phyloP scores from a whole-genome alignment of 2,888 invertebrate genomes.

The Caenorhabditis sp. region DNA sequence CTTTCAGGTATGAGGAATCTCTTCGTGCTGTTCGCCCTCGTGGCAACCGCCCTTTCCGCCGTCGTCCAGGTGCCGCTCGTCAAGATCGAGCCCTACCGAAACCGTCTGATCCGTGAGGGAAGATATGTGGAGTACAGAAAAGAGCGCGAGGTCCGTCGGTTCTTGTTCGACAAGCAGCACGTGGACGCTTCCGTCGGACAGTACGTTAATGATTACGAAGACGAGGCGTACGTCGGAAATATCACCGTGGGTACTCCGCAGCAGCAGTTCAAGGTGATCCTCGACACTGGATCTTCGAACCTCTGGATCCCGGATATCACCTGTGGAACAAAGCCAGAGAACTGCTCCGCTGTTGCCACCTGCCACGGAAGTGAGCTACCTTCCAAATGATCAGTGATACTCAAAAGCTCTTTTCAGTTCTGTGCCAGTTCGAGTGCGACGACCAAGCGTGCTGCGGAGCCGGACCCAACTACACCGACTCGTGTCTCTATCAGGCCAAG shows the following conservation, averaged over 20 bases:
- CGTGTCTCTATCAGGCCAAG: constrained; percentile 64
- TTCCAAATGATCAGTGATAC: not conserved
- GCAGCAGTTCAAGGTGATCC: constrained; percentile 67
- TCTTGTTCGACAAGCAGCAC: constrained; percentile 17
- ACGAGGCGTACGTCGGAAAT: constrained; percentile 81
- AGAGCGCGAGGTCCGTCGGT: constrained; percentile 42
- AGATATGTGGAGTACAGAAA: constrained; percentile 51
- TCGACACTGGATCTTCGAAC: constrained; percentile 68
- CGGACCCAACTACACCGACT: constrained; percentile 61
- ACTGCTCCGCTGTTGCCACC: constrained; percentile 40
- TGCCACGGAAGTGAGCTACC: constrained; percentile 52
- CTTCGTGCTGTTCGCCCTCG: constrained; percentile 54
- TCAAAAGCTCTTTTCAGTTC: constrained; percentile 19
- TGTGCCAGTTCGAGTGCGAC: constrained; percentile 60
- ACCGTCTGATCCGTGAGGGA: constrained; percentile 58
- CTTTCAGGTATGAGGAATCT: constrained; percentile 47
- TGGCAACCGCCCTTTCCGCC: constrained; percentile 43
- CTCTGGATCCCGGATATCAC: constrained; percentile 69
- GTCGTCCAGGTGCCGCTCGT: constrained; percentile 59
- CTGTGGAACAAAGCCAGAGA: constrained; percentile 58
- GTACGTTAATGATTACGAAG: constrained; percentile 63
- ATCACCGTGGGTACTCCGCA: constrained; percentile 82
- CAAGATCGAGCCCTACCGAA: constrained; percentile 56
- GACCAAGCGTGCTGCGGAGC: constrained; percentile 67
- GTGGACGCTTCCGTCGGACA: constrained; percentile 30